Base-by-base conservation (phyloP, 2,113 vertebrate species). In the Cebidichthys violaceus region DNA sequence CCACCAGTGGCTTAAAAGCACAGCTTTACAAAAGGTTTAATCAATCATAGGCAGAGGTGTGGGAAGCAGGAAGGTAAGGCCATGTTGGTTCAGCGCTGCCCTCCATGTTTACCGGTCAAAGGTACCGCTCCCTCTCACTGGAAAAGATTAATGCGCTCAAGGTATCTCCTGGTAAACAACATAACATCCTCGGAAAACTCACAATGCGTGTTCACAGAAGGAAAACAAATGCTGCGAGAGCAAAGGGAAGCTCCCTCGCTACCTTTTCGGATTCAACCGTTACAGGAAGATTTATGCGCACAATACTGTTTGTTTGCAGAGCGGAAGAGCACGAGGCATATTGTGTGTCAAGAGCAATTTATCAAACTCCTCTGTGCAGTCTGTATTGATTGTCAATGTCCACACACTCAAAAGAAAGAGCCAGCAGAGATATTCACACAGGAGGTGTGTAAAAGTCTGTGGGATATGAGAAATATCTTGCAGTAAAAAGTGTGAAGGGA, bases 221-320 rank as follows among this genome's bases (percentile, higher is more conserved):
- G 60, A 83, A 90, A 91, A 89, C 79, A 88, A 92, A 92, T 78
- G 79, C 73, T 70, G 75, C 1, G 33, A 84, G 84, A 80, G 82
- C 87, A 91, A 83, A 85, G 75, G 77, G 77, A 83, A 50, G 75
- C 71, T 91, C 81, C 85, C 85, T 71, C 7, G 81, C 81, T 80
- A 72, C 75, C 65, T 64, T 75, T 75, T 87, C 22, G 79, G 78
- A 77, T 86, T 90, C 88, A 87, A 78, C 83, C 57, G 77, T 29
- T 29, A 29, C 77, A 6, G 81, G 81, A 90, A 92, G 89, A 93
- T 91, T 90, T 90, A 94, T 91, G 87, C 87, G 83, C 88, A 90
- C 81, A 90, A 82, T 89, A 75, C 81, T 77, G 82, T 90, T 92
- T 93, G 92, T 94, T 92, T 92, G 87, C 85, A 80, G 68, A 85